Evolutionary conservation across 2,113 vertebrate species (phyloP).

Genomic region (Calidris pygmaea): DNA sequence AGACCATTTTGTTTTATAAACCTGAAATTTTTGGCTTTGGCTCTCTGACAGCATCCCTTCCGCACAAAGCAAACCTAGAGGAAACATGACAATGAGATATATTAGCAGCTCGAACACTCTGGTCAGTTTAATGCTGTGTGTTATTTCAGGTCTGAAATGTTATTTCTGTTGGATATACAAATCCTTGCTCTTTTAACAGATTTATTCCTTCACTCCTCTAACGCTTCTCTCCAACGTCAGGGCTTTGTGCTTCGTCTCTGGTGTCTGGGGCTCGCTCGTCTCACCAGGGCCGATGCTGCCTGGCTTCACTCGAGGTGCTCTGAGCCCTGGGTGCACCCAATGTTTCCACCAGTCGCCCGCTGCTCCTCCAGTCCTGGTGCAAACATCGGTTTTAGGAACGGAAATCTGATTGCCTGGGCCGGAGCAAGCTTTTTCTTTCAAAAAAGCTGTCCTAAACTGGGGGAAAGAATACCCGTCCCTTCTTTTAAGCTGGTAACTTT

Average conservation of each 20-base stretch:
- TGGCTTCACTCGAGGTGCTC: neutral
- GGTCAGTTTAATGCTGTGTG: neutral
- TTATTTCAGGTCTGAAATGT: slow-evolving; percentile 27
- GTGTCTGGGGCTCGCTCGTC: neutral
- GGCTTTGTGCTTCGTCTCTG: neutral
- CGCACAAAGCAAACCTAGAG: neutral
- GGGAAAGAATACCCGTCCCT: neutral
- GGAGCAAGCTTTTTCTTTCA: neutral
- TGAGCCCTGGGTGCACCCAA: neutral
- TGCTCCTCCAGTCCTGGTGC: neutral
- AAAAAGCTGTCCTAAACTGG: neutral
- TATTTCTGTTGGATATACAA: slow-evolving; percentile 32
- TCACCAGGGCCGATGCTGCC: neutral
- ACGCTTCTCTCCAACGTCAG: neutral
- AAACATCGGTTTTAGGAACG: neutral
- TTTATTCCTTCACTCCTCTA: neutral
- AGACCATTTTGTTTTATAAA: neutral
- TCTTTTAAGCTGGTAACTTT: neutral
- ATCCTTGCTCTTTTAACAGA: neutral
- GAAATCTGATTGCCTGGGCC: neutral
- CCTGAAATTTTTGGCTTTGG: neutral
- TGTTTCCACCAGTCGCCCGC: neutral
- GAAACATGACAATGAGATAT: neutral
- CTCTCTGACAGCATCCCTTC: neutral
- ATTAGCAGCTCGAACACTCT: neutral